Evolutionary conservation across 1,140 invertebrate genomes (phyloP), one percentile per base, ranked within the genome.

Genomic region (Brachionus plicatilis): DNA sequence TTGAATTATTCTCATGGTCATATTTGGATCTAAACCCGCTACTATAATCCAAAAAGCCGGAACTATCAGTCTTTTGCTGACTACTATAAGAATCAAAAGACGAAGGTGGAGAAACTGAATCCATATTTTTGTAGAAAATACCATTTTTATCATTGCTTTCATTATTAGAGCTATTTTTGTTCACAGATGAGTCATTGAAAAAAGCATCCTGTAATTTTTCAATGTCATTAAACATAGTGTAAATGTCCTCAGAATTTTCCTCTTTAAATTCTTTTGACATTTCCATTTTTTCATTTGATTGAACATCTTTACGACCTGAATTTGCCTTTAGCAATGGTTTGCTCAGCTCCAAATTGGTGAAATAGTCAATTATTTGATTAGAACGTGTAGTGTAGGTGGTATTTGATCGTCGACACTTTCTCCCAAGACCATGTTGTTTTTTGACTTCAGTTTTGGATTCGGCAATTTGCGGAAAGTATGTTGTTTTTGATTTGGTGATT

Each of bases 121-220:
- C 29, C 70, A 75, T 45, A 7, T 75, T 45, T 43, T 37, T 76
- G 43, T 27, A 72, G 17, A 43, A 43, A 17, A 41, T 72, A 4
- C 11, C 14, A 47, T 47, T 50, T 76, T 76, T 47, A 12, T 76
- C 24, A 50, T 29, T 47, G 43, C 24, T 76, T 24, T 47, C 29
- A 20, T 72, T 33, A 43, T 20, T 72, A n/a, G 68, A 72, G 37
- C 33, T 20, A 50, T 76, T 76, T 50, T 76, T 76, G 43, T 20
- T 50, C 12, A 76, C 20, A 24, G 72, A 76, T 14, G 72, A 76
- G 43, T 76, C 72, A 47, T 76, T 50, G 17, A 76, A 76, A 50
- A 76, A 76, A 11, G 72, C 72, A 76, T 76, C 72, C 50, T 76
- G 72, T 27, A 76, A 50, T 50, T 76, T 76, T 76, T 76, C 72